These are phyloP conservation scores for Schizaphis graminum DNA, from an alignment of 2,888 invertebrate genomes.

Conservation along the genomic window DNA sequence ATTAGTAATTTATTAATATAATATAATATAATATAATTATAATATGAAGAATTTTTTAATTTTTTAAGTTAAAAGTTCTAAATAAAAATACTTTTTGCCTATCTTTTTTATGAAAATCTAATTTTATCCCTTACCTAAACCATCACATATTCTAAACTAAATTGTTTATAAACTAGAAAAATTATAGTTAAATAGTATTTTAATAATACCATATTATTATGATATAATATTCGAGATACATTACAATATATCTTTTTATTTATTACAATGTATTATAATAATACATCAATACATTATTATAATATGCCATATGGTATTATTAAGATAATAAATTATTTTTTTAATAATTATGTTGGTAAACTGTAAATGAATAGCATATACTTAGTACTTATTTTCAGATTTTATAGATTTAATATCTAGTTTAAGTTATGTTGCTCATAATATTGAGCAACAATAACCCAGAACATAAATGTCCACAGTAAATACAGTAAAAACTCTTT, in stretches of 20 bases:
- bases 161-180: background rate
- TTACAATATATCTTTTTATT: too few relatives aligned
- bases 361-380: background rate
- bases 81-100: too few relatives aligned
- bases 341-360: background rate
- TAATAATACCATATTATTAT: too few relatives aligned
- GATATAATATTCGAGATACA: too few relatives aligned
- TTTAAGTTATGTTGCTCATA: background rate
- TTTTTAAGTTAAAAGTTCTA: too few relatives aligned
- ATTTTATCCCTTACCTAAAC: too few relatives aligned
- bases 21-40: background rate
- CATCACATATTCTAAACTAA: background rate
- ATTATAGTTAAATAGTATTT: background rate
- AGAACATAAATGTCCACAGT: too few relatives aligned
- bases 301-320: background rate
- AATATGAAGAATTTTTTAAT: background rate
- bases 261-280: too few relatives aligned
- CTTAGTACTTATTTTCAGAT: background rate
- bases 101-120: too few relatives aligned
- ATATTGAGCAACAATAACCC: background rate
- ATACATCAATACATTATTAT: too few relatives aligned
- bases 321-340: background rate
- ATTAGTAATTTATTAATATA: background rate
- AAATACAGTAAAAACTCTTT: too few relatives aligned
- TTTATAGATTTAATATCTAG: background rate